Base-by-base conservation (phyloP, 2,888 invertebrate genomes). In the Slavum lentiscoides region DNA sequence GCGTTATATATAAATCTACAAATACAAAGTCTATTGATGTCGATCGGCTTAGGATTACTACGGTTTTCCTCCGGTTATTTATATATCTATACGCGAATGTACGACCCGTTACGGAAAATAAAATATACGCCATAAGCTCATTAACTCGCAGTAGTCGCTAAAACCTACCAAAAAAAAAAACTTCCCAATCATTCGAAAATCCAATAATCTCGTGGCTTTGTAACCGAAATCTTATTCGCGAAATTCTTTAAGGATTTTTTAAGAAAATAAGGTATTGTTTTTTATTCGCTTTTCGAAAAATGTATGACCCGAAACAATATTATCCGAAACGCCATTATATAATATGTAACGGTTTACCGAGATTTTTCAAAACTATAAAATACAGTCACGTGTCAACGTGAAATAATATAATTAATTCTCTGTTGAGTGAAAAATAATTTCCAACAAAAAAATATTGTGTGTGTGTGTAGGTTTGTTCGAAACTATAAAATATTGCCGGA, bases 21-120 rank as follows among this genome's bases (percentile, higher is more conserved):
- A 43, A 39, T 59, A 72, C 21, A 72, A 59, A 72, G 17, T 43
- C 17, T 61, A 61, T 61, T 43, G 17, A 61, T 72, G 19, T 61
- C 59, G 23, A 72, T 72, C 61, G 23, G 61, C 39, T 72, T 72
- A 61, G 59, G 59, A 72, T 61, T 72, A 23, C 43, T 61, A 23
- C 8, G 43, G 43, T 43, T 43, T 37, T 59, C 43, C 2, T 59
- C 43, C 2, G 37, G 23, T 19, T 13, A 49, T 13, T 11, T 49
- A 49, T 49, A 49, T 11, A 15, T 49, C 8, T 49, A 15, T 49
- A 49, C 11, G 11, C 49, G 49, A 49, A 3, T 13, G 49, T 49
- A 9, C 19, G 58, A 19, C 15, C 21, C 2, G 15, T 43, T 11
- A 19, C 11, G 17, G 23, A 43, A 59, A 72, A 61, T 23, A 61